These are phyloP conservation scores for Aporrectodea caliginosa DNA, from an alignment of 1,140 invertebrate genomes.

Conservation along the genomic window DNA sequence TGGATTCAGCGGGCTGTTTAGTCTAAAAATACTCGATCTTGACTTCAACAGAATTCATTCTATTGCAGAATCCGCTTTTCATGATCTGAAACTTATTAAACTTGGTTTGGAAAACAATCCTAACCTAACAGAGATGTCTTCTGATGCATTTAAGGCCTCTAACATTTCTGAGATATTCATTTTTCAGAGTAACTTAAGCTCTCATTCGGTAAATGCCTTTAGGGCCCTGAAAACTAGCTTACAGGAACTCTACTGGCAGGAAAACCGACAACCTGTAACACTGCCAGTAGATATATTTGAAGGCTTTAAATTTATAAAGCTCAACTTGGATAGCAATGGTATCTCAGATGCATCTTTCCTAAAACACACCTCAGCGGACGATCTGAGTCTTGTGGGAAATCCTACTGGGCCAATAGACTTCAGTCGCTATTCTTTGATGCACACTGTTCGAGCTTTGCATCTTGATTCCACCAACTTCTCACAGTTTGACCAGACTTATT, in stretches of 20 bases:
- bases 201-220: not conserved
- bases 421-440: not conserved
- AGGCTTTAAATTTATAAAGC: conserved; percentile 15
- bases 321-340: conserved; percentile 27
- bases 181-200: conserved; percentile 9
- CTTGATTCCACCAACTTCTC: not conserved
- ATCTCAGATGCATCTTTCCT: conserved; percentile 20
- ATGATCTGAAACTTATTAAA: not conserved
- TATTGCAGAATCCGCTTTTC: conserved; percentile 20
- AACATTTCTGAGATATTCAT: not conserved
- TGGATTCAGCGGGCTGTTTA: conserved; percentile 17
- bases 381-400: conserved; percentile 18
- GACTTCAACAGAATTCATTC: conserved; percentile 10
- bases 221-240: conserved; percentile 1
- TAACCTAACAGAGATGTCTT: not conserved
- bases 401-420: conserved; percentile 23
- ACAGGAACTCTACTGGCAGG: not conserved
- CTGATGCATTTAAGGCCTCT: conserved; percentile 15
- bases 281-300: conserved; percentile 8
- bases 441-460: not conserved
- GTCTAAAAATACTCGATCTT: not conserved
- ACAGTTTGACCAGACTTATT: not conserved
- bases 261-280: conserved; percentile 10
- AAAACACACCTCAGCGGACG: not conserved
- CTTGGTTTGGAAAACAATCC: conserved; percentile 17